These are phyloP conservation scores for Brachypalpus laphriformis DNA, from an alignment of 2,888 invertebrate genomes.

Conservation along the genomic window DNA sequence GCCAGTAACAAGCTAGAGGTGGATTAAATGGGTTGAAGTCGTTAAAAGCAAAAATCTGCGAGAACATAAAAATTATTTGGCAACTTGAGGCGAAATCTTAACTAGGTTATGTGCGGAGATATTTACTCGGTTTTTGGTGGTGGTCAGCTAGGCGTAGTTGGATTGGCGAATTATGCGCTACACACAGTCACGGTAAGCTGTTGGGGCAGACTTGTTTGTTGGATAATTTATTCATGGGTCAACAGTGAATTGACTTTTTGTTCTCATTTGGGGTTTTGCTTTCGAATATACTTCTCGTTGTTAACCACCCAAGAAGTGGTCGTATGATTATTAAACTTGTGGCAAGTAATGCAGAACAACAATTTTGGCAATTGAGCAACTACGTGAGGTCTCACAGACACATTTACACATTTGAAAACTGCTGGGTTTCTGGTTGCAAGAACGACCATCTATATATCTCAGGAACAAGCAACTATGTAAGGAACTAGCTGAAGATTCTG, in stretches of 20 bases:
- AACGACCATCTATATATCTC: no score
- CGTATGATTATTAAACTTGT: background rate
- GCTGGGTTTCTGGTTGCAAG: no score
- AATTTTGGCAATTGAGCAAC: no score
- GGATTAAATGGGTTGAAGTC: slow-evolving; percentile 24
- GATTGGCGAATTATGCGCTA: background rate
- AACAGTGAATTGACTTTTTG: background rate
- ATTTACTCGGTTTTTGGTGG: background rate
- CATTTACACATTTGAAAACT: no score
- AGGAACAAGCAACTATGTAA: no score
- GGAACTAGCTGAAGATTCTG: no score
- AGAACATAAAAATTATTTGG: slow-evolving; percentile 23
- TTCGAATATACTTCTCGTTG: background rate
- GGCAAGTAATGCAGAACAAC: background rate
- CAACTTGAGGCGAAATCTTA: slow-evolving; percentile 23
- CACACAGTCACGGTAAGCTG: background rate
- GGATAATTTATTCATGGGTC: slow-evolving; percentile 21
- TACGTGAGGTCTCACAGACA: no score
- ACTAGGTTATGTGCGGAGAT: slow-evolving; percentile 17
- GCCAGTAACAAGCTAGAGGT: background rate
- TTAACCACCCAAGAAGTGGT: background rate
- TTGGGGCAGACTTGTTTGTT: background rate
- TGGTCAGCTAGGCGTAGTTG: slow-evolving; percentile 12
- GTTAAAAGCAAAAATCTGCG: slow-evolving; percentile 1
- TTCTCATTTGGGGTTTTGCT: background rate